Percentiles rank a stretch among this genome's conserved stretches.
phyloP scores from a whole-genome alignment of 2,113 vertebrate genomes.

The Chunga burmeisteri region DNA sequence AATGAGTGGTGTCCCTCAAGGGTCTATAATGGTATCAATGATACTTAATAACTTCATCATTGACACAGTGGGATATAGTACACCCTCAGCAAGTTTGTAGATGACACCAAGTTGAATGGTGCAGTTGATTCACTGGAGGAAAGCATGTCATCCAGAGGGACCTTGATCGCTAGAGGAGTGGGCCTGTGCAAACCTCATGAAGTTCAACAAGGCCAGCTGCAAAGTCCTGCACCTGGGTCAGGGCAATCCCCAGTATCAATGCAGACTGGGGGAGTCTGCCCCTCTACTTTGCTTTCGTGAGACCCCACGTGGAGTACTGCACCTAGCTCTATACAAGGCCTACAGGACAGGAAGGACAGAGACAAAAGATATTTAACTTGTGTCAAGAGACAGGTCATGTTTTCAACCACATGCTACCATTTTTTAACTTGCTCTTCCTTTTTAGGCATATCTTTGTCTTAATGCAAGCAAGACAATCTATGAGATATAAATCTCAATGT shows the following conservation, averaged over 20 bases:
- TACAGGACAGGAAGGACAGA: background rate
- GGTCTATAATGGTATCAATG: background rate
- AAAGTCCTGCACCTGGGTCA: background rate
- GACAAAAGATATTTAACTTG: background rate
- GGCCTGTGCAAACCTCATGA: background rate
- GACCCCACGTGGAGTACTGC: background rate
- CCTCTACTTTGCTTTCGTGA: background rate
- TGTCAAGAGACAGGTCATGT: background rate
- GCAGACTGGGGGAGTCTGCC: background rate
- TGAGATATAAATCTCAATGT: background rate
- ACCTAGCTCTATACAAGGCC: no score
- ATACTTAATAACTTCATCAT: background rate
- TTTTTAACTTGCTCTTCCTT: background rate
- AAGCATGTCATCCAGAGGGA: background rate
- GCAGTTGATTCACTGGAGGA: background rate
- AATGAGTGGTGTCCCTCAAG: background rate
- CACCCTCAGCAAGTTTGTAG: background rate
- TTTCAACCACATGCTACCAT: background rate
- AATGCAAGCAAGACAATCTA: background rate
- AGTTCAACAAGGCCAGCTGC: background rate
- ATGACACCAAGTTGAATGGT: background rate
- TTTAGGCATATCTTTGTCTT: background rate
- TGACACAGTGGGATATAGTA: no score
- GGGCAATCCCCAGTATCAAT: background rate
- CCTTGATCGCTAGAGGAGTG: no score